Evolutionary conservation across 2,113 vertebrate genomes (phyloP).

Genomic region (Microtus montanus): DNA sequence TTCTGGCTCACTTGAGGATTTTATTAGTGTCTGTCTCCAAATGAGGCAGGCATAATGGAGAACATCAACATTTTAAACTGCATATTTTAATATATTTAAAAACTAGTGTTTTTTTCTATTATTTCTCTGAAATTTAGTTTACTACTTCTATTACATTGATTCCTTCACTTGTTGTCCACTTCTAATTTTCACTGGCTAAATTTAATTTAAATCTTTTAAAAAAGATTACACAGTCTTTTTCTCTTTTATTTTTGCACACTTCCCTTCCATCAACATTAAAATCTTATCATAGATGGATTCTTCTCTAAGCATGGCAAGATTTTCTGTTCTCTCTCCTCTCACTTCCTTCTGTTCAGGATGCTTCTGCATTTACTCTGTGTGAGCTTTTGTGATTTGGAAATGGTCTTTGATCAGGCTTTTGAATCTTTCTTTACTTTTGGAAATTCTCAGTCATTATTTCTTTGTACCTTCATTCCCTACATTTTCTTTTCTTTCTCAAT

Average conservation of each 20-base stretch:
- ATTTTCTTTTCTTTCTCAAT: neutral
- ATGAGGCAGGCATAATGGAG: neutral
- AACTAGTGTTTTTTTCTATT: conserved; percentile 33
- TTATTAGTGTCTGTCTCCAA: neutral
- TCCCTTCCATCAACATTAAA: neutral
- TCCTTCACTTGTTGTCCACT: neutral
- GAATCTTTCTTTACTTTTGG: neutral
- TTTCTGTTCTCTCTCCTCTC: neutral
- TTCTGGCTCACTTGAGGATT: neutral
- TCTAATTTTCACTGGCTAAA: neutral
- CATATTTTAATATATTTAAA: conserved; percentile 25
- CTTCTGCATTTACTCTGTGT: neutral
- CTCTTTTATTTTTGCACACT: neutral
- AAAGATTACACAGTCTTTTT: neutral
- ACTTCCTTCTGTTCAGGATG: neutral
- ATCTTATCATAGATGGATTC: neutral
- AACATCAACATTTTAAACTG: neutral
- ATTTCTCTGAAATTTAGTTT: conserved; percentile 35
- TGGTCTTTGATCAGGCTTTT: neutral
- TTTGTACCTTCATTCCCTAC: neutral
- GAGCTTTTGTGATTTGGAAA: neutral
- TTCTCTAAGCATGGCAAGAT: neutral
- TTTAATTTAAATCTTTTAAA: conserved; percentile 19
- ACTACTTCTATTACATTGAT: neutral
- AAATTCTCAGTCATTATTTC: neutral